Conservation (phyloP, 30 jellyfish, hydroid and myxozoan species). For the Chrysaora quinquecirrha region DNA sequence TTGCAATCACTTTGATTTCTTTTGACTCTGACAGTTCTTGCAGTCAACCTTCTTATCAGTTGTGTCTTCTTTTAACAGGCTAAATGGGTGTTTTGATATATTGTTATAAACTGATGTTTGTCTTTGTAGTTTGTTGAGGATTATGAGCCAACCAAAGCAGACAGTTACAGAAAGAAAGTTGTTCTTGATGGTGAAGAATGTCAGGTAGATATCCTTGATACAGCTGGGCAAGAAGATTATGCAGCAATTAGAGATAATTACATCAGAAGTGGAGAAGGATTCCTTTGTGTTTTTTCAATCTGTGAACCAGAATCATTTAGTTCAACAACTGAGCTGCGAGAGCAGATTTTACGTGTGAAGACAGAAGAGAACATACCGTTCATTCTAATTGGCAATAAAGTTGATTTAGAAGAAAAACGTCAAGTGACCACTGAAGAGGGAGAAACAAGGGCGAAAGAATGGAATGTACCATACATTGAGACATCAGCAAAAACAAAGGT, state of each 20-base stretch:
- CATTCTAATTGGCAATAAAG: conserved; percentile 87
- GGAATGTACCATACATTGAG: conserved; percentile 89
- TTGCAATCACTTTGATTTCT: no score
- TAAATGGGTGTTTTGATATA: no score
- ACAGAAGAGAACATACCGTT: conserved; percentile 86
- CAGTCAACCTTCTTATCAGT: no score
- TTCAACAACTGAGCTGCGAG: conserved; percentile 83
- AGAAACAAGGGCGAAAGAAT: conserved; percentile 75
- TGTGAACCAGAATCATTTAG: conserved; percentile 94
- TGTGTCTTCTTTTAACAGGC: no score
- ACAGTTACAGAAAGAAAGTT: conserved; percentile 87
- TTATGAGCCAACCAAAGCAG: conserved; percentile 98
- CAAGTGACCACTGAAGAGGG: conserved; percentile 84
- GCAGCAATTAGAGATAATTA: conserved; percentile 93
- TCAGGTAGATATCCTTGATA: conserved; percentile 89
- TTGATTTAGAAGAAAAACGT: conserved; percentile 79
- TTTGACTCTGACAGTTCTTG: no score
- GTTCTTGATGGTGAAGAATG: conserved; percentile 87
- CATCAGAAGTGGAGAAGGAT: conserved; percentile 96
- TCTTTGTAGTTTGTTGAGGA: conserved; percentile 90
- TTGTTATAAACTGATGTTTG: no score
- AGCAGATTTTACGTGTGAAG: conserved; percentile 88
- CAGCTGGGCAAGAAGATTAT: conserved; percentile 99
- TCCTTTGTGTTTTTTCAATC: conserved; percentile 87
- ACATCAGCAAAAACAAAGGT: conserved; percentile 92